Evolutionary conservation across 2,888 invertebrate species (phyloP), one percentile per base, ranked within the genome.

Genomic region (Orthosia gothica): DNA sequence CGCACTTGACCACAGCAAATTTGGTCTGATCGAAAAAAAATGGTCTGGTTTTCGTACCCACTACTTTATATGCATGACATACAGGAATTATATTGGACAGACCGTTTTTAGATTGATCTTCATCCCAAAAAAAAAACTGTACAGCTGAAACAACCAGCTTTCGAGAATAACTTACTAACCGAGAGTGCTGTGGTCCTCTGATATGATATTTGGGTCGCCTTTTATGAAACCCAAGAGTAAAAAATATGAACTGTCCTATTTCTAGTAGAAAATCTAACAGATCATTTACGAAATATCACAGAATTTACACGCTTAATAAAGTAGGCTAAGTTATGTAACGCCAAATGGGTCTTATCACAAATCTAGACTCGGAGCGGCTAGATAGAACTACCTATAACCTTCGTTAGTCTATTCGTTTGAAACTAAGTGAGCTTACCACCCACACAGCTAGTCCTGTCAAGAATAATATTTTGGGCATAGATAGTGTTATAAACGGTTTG

Each of bases 261-360:
- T 74, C 23, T 54, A 45, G 23, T 32, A 52, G n/a, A 54, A 79
- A 79, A 72, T 5, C 13, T 58, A 40, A 58, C 73, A 47, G 52
- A 49, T 18, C n/a, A 13, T 49, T 59, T 54, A 74, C 59, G 40
- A 75, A 75, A 54, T 75, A 81, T 73, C 20, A 54, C 74, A 18
- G n/a, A 26, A 55, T 74, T 81, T 75, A 50, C n/a, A 32, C 81
- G 54, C 32, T 61, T 11, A 74, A 74, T 81, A 81, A 75, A 50
- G 59, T 74, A 40, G 54, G 74, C 61, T 81, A 61, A 49, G 40
- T 73, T 73, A 20, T 40, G 47, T 73, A 80, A 75, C 74, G 40
- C 20, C 20, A 74, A 74, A 74, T 61, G 16, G 49, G 40, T 74
- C 13, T 75, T 75, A 75, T 81, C 75, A 11, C 5, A 20, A 20